Percentiles rank a stretch among this genome's conserved stretches.
Conservation (phyloP, 2,888 invertebrate genomes). For the Chaetoderma sp. region DNA sequence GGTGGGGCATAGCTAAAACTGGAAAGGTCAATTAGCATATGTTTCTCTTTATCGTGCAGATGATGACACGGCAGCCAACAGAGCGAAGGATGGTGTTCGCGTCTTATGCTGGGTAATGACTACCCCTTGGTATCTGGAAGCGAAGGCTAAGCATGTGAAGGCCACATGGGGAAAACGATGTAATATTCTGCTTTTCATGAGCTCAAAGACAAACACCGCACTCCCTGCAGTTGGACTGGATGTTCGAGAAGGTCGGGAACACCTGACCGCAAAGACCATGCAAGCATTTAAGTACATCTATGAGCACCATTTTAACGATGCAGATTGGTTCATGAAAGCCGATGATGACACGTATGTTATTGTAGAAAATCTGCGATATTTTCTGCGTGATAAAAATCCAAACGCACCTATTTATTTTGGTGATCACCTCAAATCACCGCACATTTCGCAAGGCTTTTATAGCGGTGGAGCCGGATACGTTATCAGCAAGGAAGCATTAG, state of each 20-base stretch:
- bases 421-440: slow-evolving; percentile 45
- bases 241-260: slow-evolving; percentile 87
- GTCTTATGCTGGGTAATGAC: slow-evolving; percentile 98
- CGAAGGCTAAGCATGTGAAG: slow-evolving; percentile 85
- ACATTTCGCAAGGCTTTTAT: slow-evolving; percentile 70
- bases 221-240: slow-evolving; percentile 80
- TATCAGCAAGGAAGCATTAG: slow-evolving; percentile 83
- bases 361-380: slow-evolving; percentile 92
- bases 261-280: slow-evolving; percentile 97
- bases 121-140: slow-evolving; percentile 86
- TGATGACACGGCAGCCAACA: slow-evolving; percentile 43
- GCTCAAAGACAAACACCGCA: slow-evolving; percentile 74
- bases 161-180: slow-evolving; percentile 57
- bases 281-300: slow-evolving; percentile 90
- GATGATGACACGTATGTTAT: slow-evolving; percentile 98
- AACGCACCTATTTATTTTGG: slow-evolving; percentile 84
- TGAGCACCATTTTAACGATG: slow-evolving; percentile 82
- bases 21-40: too few relatives aligned
- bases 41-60: too few relatives aligned
- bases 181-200: slow-evolving; percentile 66
- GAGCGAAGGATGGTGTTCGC: slow-evolving; percentile 81
- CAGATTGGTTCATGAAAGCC: slow-evolving; percentile 98
- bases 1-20: too few relatives aligned
- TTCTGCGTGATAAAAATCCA: slow-evolving; percentile 82
- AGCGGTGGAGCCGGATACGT: slow-evolving; percentile 78